Base-by-base conservation (phyloP, 2,113 vertebrate genomes). In the Nannobrachium achirus region DNA sequence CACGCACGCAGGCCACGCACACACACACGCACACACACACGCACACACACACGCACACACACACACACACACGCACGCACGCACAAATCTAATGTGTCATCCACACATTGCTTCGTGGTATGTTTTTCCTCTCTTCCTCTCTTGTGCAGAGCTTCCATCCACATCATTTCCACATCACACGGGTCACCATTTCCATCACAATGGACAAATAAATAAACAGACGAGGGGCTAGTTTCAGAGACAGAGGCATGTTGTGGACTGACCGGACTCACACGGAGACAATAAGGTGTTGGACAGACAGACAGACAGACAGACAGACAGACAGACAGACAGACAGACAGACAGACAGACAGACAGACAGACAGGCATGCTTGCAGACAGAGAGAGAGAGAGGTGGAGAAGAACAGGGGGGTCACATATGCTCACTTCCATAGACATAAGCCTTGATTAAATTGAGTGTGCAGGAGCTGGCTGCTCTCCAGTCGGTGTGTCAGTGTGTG, bases 381-480 rank as follows among this genome's bases (percentile, higher is more conserved):
- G 44, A 55, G 66, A 76, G 14, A 57, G 25, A 40, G n/a, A 7
- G 38, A 57, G 40, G 13, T 20, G 38, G 33, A 40, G 33, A 51
- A 82, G 82, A 79, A 82, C 58, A 80, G 64, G 83, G n/a, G 84
- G 82, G 88, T 88, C 89, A 82, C 88, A 89, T 83, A 87, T 87
- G 87, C 83, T 87, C 81, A 83, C 87, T 84, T 88, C 81, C 83
- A 80, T 83, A 84, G 87, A 88, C 86, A 87, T 88, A 89, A 90
- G 78, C 79, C 71, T 74, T 91, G 88, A 93, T 92, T 86, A 90
- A 88, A 93, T 92, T 91, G 90, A 91, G 78, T 89, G 86, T 86
- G 83, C 75, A 85, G 80, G 84, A 50, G 73, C 85, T 83, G 86
- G 81, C 73, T 16, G 71, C 79, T 85, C 71, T 85, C 85, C 88